Evolutionary conservation across 2,797 vertebrate genomes (phyloP).

Genomic region (Arvicola amphibius): DNA sequence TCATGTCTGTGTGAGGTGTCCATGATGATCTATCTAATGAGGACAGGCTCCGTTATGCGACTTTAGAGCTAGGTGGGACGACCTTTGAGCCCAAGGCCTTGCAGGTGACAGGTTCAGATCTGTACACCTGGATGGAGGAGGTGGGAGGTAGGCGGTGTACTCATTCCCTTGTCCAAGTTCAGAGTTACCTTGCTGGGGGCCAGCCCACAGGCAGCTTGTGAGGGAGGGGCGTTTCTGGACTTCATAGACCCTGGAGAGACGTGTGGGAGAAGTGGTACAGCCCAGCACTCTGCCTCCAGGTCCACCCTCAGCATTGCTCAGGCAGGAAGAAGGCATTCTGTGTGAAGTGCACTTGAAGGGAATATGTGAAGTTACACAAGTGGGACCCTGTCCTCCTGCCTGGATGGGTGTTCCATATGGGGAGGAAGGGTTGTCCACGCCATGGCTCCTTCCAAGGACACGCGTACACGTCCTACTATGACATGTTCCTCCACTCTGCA

Average conservation of each 20-base stretch:
- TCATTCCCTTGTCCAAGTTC: neutral
- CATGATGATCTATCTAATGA: neutral
- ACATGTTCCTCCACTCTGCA: rapidly evolving
- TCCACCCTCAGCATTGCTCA: rapidly evolving
- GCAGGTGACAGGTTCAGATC: neutral
- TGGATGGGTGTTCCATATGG: too few relatives aligned
- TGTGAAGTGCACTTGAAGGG: neutral
- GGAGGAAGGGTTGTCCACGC: neutral
- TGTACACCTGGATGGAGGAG: neutral
- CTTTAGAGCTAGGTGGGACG: neutral
- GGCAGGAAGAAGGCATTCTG: neutral
- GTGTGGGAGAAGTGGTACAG: neutral
- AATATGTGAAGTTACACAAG: too few relatives aligned
- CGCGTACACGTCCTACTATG: neutral
- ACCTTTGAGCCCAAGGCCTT: neutral
- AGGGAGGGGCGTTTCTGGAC: neutral
- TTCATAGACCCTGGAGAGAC: neutral
- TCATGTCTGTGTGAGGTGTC: neutral
- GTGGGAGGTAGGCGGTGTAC: rapidly evolving
- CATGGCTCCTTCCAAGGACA: neutral
- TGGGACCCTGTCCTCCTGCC: neutral
- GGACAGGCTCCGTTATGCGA: rapidly evolving
- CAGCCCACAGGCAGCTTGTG: neutral
- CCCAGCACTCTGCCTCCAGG: rapidly evolving
- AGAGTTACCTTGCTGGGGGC: neutral